Percentiles rank a stretch among this genome's conserved stretches.
phyloP scores from a whole-genome alignment of 1,140 invertebrate genomes.

The Ectropis grisescens region DNA sequence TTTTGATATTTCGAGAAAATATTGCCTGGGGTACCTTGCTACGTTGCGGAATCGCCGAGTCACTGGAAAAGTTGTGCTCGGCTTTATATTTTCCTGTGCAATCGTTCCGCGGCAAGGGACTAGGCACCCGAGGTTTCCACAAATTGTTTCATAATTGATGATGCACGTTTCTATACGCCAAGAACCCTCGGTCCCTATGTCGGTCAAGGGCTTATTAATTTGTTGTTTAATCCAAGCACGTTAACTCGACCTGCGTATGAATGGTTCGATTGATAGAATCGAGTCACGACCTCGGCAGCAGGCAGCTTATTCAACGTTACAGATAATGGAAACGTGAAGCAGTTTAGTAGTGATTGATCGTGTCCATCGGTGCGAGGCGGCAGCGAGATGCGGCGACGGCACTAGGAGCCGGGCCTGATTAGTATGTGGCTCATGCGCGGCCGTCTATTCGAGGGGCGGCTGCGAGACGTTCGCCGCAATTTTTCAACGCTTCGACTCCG shows the following conservation, averaged over 20 bases:
- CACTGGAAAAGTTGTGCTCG: constrained; percentile 38
- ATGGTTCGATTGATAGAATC: no score
- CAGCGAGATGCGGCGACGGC: no score
- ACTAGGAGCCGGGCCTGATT: constrained; percentile 24
- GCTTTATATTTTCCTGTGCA: constrained; percentile 35
- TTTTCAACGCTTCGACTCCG: constrained; percentile 59
- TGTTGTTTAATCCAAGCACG: no score
- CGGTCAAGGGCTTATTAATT: no score
- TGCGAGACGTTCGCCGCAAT: constrained; percentile 55
- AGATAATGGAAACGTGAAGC: no score
- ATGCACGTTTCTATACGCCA: no score
- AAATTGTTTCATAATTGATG: constrained; percentile 4
- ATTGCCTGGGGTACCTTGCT: constrained; percentile 23
- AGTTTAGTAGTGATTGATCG: no score
- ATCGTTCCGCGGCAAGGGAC: constrained; percentile 5
- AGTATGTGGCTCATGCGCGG: constrained; percentile 47
- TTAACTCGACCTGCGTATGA: constrained; percentile 10
- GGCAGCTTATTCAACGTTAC: no score
- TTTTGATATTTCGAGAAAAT: constrained; percentile 40
- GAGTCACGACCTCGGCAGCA: no score
- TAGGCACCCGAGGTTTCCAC: constrained; percentile 8
- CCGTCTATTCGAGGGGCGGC: constrained; percentile 35
- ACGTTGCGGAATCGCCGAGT: constrained; percentile 29
- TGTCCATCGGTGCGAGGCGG: no score
- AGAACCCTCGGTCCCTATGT: no score